Percentiles rank a stretch among this genome's conserved stretches.
Conservation (phyloP, 64 coral and sea anemone species). For the Montipora cactus region DNA sequence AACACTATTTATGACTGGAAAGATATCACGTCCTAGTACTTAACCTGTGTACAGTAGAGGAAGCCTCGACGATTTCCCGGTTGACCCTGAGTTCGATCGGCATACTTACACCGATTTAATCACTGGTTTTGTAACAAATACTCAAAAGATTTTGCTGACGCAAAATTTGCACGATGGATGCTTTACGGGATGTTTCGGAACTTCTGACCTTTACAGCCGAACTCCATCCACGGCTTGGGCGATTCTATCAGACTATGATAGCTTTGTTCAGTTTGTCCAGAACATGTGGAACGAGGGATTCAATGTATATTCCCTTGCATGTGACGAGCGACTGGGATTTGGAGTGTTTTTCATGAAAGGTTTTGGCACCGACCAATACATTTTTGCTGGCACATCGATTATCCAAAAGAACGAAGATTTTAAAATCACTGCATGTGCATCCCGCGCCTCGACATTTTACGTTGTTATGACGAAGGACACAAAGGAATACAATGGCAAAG, state of each 20-base stretch:
- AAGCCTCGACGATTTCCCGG: background rate
- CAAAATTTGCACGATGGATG: background rate
- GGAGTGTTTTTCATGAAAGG: background rate
- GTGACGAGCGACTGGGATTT: background rate
- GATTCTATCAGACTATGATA: background rate
- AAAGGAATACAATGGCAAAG: constrained; percentile 3
- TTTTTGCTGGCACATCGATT: background rate
- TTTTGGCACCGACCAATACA: background rate
- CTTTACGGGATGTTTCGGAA: background rate
- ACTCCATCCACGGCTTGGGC: background rate
- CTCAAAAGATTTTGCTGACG: background rate
- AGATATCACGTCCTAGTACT: background rate
- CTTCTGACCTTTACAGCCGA: background rate
- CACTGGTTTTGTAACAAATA: background rate
- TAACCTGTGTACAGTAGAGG: constrained; percentile 13
- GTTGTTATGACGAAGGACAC: background rate
- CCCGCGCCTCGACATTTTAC: background rate
- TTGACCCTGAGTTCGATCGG: background rate
- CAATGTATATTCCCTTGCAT: background rate
- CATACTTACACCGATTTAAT: background rate
- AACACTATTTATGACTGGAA: constrained; percentile 24
- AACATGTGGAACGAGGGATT: background rate
- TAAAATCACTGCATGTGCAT: background rate
- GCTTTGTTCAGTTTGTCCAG: background rate
- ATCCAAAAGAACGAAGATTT: background rate